A percentile compares a stretch with the other conserved stretches of the same genome.
Conservation (phyloP, 2,888 invertebrate genomes). For the Thereva unica region DNA sequence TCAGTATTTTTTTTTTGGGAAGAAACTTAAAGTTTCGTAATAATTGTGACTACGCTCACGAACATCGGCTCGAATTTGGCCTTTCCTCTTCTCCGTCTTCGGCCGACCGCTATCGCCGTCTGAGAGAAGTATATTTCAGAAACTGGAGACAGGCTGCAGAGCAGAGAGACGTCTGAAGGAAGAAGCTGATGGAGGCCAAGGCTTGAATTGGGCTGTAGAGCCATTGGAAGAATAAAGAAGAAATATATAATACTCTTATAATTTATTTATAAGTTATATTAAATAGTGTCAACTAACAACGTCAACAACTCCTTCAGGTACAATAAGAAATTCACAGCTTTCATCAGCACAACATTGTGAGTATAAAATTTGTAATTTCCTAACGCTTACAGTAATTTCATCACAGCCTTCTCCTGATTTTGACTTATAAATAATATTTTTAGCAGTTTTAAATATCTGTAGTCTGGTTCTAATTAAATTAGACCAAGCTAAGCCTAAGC, state of each 20-base stretch:
- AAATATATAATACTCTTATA: neutral
- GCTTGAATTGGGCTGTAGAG: no score
- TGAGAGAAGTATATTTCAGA: no score
- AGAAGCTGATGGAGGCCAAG: no score
- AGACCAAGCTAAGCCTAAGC: slow-evolving; percentile 70
- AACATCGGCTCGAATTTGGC: no score
- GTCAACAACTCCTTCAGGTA: slow-evolving; percentile 55
- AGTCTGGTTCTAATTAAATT: slow-evolving; percentile 67
- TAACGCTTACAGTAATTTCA: slow-evolving; percentile 26
- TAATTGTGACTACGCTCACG: no score
- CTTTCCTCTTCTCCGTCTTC: no score
- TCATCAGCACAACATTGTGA: slow-evolving; percentile 63
- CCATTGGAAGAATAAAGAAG: no score
- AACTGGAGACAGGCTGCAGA: no score
- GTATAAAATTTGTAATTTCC: slow-evolving; percentile 62
- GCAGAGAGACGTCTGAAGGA: no score
- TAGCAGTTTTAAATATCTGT: slow-evolving; percentile 56
- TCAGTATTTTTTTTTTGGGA: no score
- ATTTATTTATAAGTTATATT: neutral
- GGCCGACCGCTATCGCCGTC: no score
- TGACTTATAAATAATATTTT: neutral
- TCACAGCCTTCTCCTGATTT: slow-evolving; percentile 2
- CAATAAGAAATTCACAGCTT: slow-evolving; percentile 61
- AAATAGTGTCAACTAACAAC: neutral
- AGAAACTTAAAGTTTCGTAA: no score